Conservation (phyloP, 2,113 vertebrate species). For the Xerus inauris region DNA sequence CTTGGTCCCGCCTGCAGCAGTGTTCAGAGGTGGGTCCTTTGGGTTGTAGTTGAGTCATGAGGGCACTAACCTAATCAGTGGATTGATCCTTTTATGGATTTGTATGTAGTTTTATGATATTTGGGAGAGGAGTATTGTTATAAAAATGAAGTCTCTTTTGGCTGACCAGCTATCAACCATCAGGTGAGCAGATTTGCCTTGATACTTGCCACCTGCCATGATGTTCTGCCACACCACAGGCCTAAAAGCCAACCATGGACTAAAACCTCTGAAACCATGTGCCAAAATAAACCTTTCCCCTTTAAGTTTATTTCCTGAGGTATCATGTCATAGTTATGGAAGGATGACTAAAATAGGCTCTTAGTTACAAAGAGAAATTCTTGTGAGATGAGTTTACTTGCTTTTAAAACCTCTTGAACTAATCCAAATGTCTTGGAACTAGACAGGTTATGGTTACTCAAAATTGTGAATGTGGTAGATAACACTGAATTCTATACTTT, state of each 20-base stretch:
- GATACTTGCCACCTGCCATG: too few species aligned
- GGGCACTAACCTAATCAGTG: neutral
- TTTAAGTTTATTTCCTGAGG: neutral
- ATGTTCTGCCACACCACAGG: neutral
- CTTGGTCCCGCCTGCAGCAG: neutral
- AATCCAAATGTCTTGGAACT: neutral
- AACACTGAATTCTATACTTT: neutral
- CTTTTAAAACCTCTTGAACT: neutral
- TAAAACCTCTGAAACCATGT: neutral
- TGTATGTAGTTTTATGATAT: neutral
- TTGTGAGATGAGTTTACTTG: neutral
- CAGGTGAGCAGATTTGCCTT: neutral
- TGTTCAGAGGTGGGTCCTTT: neutral
- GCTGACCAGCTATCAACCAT: neutral
- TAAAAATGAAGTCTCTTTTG: neutral
- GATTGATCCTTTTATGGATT: neutral
- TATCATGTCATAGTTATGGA: neutral
- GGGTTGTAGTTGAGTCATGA: neutral
- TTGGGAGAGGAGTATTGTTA: neutral
- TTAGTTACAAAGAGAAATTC: neutral
- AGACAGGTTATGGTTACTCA: neutral
- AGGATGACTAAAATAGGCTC: neutral
- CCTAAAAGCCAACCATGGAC: neutral
- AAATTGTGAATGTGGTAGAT: neutral
- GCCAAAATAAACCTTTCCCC: neutral